A percentile compares a stretch with the other conserved stretches of the same genome.
Evolutionary conservation across 2,113 vertebrate genomes (phyloP).

Genomic region (Acinonyx jubatus): DNA sequence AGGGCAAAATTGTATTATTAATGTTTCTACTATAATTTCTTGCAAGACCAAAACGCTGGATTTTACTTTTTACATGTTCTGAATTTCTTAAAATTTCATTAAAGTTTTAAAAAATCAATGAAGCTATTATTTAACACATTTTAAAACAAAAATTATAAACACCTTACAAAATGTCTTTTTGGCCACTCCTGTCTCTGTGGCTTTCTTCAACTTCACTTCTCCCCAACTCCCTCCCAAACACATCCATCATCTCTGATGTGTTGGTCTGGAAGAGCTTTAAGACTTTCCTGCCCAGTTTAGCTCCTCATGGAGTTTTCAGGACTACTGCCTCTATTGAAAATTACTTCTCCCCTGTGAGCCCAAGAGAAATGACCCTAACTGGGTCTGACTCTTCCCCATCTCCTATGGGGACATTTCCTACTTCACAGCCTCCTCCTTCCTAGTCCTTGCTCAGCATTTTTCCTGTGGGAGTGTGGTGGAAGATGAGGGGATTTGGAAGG

Average conservation of each 20-base stretch:
- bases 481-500: not conserved
- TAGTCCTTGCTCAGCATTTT: not conserved
- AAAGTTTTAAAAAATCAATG: not conserved
- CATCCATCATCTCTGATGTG: not conserved
- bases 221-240: not conserved
- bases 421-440: not conserved
- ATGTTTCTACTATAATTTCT: not conserved
- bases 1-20: not conserved
- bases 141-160: constrained; percentile 11
- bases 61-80: not conserved
- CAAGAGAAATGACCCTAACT: not conserved
- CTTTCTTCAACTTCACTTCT: not conserved
- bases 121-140: not conserved
- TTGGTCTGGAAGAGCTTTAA: not conserved
- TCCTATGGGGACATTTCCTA: not conserved
- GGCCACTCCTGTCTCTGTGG: not conserved
- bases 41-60: not conserved
- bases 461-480: not conserved
- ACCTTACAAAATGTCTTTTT: not conserved
- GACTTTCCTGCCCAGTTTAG: not conserved
- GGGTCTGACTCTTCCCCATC: not conserved
- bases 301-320: not conserved
- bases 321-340: not conserved
- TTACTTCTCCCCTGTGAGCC: not conserved
- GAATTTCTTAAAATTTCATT: not conserved